These are phyloP conservation scores for Hydractinia echinata DNA, from an alignment of 30 jellyfish, hydroid and myxozoan genomes.

Conservation along the genomic window DNA sequence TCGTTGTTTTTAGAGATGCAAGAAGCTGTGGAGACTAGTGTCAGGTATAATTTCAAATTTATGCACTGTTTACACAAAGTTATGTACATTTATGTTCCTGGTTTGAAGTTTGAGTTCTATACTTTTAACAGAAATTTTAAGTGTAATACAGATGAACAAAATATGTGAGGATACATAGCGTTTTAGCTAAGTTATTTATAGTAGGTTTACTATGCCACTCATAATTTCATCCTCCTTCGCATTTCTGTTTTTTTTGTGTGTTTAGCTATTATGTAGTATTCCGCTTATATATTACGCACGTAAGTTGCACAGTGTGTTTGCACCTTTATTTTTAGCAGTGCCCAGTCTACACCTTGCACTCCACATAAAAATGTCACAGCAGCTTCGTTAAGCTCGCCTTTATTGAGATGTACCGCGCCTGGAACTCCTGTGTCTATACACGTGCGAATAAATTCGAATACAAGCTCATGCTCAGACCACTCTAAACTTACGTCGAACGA, in stretches of 20 bases:
- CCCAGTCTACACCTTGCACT: slow-evolving; percentile 28
- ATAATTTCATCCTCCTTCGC: slow-evolving; percentile 18
- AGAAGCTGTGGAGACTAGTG: slow-evolving; percentile 16
- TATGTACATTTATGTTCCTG: no score
- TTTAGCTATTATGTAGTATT: background rate
- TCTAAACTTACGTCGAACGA: slow-evolving; percentile 4
- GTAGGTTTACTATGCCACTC: background rate
- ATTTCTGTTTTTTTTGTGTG: slow-evolving; percentile 1
- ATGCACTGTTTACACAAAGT: no score
- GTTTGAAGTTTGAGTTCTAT: no score
- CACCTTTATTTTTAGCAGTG: slow-evolving; percentile 9
- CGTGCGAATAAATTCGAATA: slow-evolving; percentile 21
- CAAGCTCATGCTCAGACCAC: slow-evolving; percentile 34
- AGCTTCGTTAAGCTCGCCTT: background rate
- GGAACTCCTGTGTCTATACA: slow-evolving; percentile 25
- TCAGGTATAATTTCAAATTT: background rate
- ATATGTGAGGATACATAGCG: no score
- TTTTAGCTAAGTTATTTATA: background rate
- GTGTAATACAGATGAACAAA: no score
- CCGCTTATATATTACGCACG: background rate
- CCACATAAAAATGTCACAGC: background rate
- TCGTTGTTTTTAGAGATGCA: background rate
- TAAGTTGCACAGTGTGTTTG: background rate
- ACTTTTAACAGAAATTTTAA: no score
- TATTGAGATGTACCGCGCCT: background rate